Percentiles rank a stretch among this genome's conserved stretches.
Conservation (phyloP, 23 tunicate genomes). For the Phallusia fumigata region DNA sequence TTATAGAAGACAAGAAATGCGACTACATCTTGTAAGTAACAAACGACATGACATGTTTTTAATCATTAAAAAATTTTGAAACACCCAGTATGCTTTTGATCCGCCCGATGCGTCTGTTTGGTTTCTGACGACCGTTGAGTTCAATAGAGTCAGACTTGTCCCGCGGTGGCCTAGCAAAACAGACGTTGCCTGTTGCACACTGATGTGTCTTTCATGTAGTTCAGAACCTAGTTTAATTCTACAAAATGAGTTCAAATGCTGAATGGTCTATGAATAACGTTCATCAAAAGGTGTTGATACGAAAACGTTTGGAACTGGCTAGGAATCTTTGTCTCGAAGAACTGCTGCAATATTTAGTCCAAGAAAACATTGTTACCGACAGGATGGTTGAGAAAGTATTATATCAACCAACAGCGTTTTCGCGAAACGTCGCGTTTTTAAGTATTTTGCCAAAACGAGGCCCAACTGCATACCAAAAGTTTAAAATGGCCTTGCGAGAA, state of each 20-base stretch:
- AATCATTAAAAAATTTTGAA: too few species aligned
- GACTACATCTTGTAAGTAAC: too few species aligned
- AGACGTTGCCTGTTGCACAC: too few species aligned
- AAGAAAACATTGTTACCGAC: slow-evolving; percentile 37
- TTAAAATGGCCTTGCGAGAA: slow-evolving; percentile 20
- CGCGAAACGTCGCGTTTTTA: slow-evolving; percentile 51
- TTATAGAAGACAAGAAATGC: too few species aligned
- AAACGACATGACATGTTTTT: too few species aligned
- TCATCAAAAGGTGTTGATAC: slow-evolving; percentile 11
- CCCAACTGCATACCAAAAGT: slow-evolving; percentile 33
- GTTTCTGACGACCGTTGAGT: too few species aligned
- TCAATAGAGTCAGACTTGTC: too few species aligned
- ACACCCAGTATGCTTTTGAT: too few species aligned
- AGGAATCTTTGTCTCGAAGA: slow-evolving; percentile 31
- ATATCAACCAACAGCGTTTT: slow-evolving; percentile 42
- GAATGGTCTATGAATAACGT: slow-evolving; percentile 15
- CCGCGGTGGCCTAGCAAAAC: too few species aligned
- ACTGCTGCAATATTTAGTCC: slow-evolving; percentile 48
- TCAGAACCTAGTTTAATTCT: not conserved
- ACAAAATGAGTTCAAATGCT: not conserved
- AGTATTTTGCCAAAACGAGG: slow-evolving; percentile 39
- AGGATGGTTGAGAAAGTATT: slow-evolving; percentile 40
- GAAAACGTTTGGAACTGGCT: slow-evolving; percentile 36
- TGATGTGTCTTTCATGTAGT: too few species aligned
- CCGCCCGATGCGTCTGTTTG: too few species aligned